Evolutionary conservation across 1,140 invertebrate species (phyloP).

Genomic region (Drosophila dunni): DNA sequence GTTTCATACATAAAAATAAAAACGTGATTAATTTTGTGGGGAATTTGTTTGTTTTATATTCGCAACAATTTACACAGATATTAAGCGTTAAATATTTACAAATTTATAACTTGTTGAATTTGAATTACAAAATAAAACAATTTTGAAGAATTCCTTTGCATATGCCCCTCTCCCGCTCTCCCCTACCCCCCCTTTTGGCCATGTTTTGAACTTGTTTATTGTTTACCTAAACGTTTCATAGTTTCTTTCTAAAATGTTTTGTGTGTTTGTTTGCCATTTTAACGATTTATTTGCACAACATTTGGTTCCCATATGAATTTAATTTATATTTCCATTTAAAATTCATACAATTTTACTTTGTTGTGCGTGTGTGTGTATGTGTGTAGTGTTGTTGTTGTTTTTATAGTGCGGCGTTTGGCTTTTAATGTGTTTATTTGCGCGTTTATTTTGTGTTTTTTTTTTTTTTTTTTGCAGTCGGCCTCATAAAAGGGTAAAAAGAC

Average conservation of each 20-base stretch:
- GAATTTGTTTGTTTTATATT: slow-evolving; percentile 4
- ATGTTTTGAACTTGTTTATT: slow-evolving; percentile 4
- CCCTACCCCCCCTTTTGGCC: not conserved
- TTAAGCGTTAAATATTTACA: slow-evolving; percentile 44
- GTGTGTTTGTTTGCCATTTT: slow-evolving; percentile 71
- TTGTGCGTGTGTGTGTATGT: slow-evolving; percentile 37
- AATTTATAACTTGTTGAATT: slow-evolving; percentile 66
- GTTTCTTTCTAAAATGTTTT: slow-evolving; percentile 32
- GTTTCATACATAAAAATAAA: not conserved
- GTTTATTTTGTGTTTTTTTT: slow-evolving; percentile 56
- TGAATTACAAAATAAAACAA: slow-evolving; percentile 61
- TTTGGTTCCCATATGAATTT: slow-evolving; percentile 81
- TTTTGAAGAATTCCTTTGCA: slow-evolving; percentile 30
- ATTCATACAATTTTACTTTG: slow-evolving; percentile 73
- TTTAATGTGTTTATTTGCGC: slow-evolving; percentile 79
- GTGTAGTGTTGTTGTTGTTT: slow-evolving; percentile 40
- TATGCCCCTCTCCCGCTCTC: not conserved
- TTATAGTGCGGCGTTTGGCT: slow-evolving; percentile 62
- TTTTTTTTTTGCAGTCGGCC: slow-evolving; percentile 51
- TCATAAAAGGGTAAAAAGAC: slow-evolving; percentile 54
- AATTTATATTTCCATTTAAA: slow-evolving; percentile 81
- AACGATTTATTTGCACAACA: slow-evolving; percentile 80
- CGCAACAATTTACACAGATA: slow-evolving; percentile 30
- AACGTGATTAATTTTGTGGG: slow-evolving; percentile 7
- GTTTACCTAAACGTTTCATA: slow-evolving; percentile 25